Base-by-base conservation (phyloP, 2,797 vertebrate genomes). In the Pseudopleuronectes americanus region DNA sequence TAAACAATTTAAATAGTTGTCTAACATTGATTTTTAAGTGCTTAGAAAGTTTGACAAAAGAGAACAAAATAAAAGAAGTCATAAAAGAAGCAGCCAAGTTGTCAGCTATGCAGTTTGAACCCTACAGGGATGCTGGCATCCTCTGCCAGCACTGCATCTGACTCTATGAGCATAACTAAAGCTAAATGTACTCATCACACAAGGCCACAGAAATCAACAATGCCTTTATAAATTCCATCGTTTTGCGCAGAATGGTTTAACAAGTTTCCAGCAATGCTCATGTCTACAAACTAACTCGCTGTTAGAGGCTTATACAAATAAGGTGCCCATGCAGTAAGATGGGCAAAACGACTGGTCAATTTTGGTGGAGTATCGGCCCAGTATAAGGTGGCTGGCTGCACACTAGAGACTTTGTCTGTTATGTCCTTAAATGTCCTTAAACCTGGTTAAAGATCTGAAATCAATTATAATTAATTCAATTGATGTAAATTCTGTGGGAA, bases 251-350 rank as follows among this genome's bases (percentile, higher is more conserved):
- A 71, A 45, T 68, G 72, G 41, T 72, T 84, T 72, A 81, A 82
- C 70, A 63, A 48, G 6, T 48, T 76, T 80, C 75, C 71, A 71
- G 80, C 79, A 85, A 86, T 87, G 84, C 83, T 66, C 84, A 75
- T 59, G 70, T 83, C 73, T 64, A 62, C 77, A 87, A 90, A 90
- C 77, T 87, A 76, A 80, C 70, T 71, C 72, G 74, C 71, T 78
- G 73, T 84, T 84, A 75, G 66, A 71, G 67, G 68, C 64, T 77
- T 64, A 8, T 9, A 74, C 68, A 90, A 80, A 88, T 85, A 64
- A 82, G 64, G 77, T 54, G 58, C 68, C 71, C 45, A 65, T 73
- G 63, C 59, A 65, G 57, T 70, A 75, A 85, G 85, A 83, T 48
- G 66, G 68, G 75, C 55, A 52, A 76, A 84, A 83, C 73, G 75